A percentile compares a stretch with the other conserved stretches of the same genome.
Evolutionary conservation across 2,113 vertebrate genomes (phyloP).

Genomic region (Petromus typicus): DNA sequence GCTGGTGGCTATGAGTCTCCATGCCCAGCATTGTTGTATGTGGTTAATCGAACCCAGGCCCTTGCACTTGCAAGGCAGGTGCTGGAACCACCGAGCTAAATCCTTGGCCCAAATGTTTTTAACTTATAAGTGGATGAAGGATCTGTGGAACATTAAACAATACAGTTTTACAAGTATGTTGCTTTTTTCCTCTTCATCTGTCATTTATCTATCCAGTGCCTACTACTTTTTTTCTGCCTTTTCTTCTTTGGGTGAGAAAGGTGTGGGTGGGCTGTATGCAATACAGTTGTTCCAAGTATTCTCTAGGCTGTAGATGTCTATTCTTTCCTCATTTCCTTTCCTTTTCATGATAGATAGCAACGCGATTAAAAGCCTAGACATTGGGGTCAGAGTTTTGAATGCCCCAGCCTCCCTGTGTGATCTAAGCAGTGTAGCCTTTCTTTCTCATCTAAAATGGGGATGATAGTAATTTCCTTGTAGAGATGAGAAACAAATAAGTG

Average conservation of each 20-base stretch:
- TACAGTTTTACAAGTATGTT: background rate
- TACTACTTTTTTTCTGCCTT: background rate
- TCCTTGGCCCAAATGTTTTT: too few species aligned
- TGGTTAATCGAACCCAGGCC: too few species aligned
- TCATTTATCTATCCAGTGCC: background rate
- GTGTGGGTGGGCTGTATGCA: background rate
- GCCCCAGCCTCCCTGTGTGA: background rate
- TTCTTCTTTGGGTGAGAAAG: constrained; percentile 13
- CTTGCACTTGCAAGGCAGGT: too few species aligned
- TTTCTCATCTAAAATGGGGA: constrained; percentile 23
- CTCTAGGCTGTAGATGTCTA: background rate
- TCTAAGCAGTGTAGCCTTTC: background rate
- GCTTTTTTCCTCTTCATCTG: background rate
- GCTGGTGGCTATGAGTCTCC: too few species aligned
- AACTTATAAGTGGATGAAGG: background rate
- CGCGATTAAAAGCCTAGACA: background rate
- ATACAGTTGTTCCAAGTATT: background rate
- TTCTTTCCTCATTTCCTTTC: background rate
- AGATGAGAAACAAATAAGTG: background rate
- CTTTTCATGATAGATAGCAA: background rate
- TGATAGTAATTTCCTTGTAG: background rate
- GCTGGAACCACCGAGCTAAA: too few species aligned
- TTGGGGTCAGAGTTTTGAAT: background rate
- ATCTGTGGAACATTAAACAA: background rate
- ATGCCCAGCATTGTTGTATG: too few species aligned